Percentiles rank a stretch among this genome's conserved stretches.
Conservation (phyloP, 2,797 vertebrate genomes). For the Hybognathus amarus region DNA sequence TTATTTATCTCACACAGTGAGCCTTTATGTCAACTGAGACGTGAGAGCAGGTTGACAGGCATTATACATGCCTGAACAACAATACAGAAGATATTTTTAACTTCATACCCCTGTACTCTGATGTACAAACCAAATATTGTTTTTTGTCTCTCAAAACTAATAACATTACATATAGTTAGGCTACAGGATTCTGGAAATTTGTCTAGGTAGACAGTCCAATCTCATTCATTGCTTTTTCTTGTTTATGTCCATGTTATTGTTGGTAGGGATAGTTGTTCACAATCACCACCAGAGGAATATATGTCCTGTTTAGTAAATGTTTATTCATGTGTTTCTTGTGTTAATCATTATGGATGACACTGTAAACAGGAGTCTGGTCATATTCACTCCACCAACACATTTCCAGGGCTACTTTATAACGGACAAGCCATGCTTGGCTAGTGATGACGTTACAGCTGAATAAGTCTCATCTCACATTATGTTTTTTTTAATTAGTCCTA, state of each 20-base stretch:
- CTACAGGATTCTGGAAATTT: background rate
- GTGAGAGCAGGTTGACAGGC: background rate
- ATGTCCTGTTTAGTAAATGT: background rate
- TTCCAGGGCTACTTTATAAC: constrained; percentile 15
- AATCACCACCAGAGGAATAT: background rate
- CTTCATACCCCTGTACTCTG: background rate
- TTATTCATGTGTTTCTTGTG: background rate
- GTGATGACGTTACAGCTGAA: background rate
- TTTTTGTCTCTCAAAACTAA: background rate
- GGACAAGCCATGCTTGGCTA: constrained; percentile 9
- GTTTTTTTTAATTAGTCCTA: background rate
- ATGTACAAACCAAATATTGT: constrained; percentile 5
- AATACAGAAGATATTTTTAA: constrained; percentile 1
- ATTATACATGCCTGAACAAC: background rate
- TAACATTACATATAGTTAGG: background rate
- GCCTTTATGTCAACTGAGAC: background rate
- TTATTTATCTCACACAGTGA: constrained; percentile 2
- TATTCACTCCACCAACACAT: background rate
- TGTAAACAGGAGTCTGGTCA: background rate
- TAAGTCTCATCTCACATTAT: background rate
- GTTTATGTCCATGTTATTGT: background rate
- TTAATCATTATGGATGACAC: constrained; percentile 19
- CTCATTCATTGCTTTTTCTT: background rate
- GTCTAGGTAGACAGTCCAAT: background rate
- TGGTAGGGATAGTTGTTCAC: background rate